phyloP scores from a whole-genome alignment of 2,113 vertebrate species.

The Tylochromis polylepis region DNA sequence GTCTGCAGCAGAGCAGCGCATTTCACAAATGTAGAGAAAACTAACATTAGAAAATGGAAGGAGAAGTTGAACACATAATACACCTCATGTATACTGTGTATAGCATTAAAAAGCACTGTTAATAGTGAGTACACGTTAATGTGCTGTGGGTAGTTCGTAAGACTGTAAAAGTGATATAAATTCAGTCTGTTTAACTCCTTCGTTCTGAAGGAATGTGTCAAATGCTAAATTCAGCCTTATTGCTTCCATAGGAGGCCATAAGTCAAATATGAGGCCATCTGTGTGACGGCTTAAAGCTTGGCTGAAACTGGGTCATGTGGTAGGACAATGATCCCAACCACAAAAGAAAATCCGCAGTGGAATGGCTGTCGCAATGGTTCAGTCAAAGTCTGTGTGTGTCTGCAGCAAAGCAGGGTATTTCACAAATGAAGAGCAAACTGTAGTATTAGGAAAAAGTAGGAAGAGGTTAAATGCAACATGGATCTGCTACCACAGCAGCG shows the following conservation, averaged over 20 bases:
- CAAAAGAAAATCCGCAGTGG: not conserved
- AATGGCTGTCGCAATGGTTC: not conserved
- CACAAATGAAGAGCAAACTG: not conserved
- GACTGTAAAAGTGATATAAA: not conserved
- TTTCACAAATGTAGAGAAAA: not conserved
- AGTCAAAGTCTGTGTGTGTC: not conserved
- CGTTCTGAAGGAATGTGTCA: not conserved
- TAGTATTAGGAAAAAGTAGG: not conserved
- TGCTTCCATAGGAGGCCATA: not conserved
- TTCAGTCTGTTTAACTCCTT: fast-evolving
- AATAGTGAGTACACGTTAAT: not conserved
- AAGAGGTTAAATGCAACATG: not conserved
- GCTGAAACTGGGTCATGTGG: not conserved
- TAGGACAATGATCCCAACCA: not conserved
- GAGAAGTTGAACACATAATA: not conserved
- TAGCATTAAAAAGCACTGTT: not conserved
- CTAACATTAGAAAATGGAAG: not conserved
- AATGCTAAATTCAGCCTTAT: not conserved
- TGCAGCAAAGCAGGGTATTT: not conserved
- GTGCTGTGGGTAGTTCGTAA: not conserved
- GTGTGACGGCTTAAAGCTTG: not conserved
- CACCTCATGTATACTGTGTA: fast-evolving
- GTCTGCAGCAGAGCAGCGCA: not conserved
- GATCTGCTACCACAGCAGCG: not conserved
- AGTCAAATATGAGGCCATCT: not conserved